Base-by-base conservation (phyloP, 2,888 invertebrate species). In the Diarsia rubi region DNA sequence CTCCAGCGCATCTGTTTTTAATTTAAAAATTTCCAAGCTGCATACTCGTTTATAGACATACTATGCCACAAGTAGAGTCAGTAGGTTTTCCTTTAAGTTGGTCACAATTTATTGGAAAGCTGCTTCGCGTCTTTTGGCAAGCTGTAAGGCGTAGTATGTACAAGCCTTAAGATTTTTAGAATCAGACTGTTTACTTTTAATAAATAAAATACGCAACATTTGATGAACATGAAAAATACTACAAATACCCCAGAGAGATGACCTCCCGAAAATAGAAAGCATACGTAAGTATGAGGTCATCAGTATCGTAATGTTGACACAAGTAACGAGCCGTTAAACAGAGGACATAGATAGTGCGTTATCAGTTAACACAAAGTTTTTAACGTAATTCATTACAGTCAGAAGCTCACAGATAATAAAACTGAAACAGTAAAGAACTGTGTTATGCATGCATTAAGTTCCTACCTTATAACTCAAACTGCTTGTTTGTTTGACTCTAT, bases 331-430 rank as follows among this genome's bases (percentile, higher is more conserved):
- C 42, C 47, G 77, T 59, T 65, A n/a, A 24, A 69, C 52, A 69
- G 73, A 72, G 67, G 57, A 73, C 66, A 69, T 44, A 86, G 82
- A 83, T 85, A 82, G 27, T 47, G 52, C 12, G 71, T 82, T 83
- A 83, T 83, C 83, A 69, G 71, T 82, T 83, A 85, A 82, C 79
- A 71, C n/a, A 1, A 66, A 54, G 54, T 72, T 74, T 68, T 52
- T 49, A 64, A 63, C n/a, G 60, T 63, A 21, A 42, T 62, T 62
- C 16, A 73, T 45, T 70, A 62, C 24, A 49, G 4, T 5, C 79
- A 83, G 73, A 62, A 70, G 64, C 67, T 45, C 21, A 31, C 4
- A 75, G 71, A 82, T 82, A 73, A 79, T 27, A 37, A 2, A 6
- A 12, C 12, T 14, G 3, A 16, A 12, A 57, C 49, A 67, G 59